A percentile compares a stretch with the other conserved stretches of the same genome.
Evolutionary conservation across 2,797 vertebrate genomes (phyloP).

Genomic region (Morelia viridis): DNA sequence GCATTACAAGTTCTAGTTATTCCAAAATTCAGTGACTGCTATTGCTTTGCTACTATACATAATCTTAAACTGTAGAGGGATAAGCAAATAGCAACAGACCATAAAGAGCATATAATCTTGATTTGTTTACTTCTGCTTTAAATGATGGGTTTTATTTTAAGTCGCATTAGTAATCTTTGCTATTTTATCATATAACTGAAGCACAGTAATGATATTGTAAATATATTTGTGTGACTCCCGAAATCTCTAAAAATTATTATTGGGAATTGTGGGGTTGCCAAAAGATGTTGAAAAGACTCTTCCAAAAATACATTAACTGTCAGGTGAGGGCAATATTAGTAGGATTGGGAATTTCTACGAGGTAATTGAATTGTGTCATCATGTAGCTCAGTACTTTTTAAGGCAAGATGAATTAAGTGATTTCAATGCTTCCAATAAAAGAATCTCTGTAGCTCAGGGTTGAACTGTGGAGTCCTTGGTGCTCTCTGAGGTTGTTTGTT

Average conservation of each 20-base stretch:
- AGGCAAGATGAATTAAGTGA: not conserved
- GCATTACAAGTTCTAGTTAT: not conserved
- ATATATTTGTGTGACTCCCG: not conserved
- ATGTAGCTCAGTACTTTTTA: not conserved
- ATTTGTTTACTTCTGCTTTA: not conserved
- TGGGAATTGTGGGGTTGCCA: not conserved
- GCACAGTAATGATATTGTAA: not conserved
- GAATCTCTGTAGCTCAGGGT: not conserved
- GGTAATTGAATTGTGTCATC: not conserved
- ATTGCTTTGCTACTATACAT: not conserved
- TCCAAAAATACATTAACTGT: not conserved
- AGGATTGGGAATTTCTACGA: not conserved
- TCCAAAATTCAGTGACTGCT: not conserved
- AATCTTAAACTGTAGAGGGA: not conserved
- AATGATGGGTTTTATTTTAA: not conserved
- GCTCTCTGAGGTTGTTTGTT: not conserved
- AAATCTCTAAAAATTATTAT: not conserved
- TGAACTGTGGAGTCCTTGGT: not conserved
- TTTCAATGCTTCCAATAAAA: not conserved
- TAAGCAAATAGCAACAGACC: not conserved
- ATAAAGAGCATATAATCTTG: not conserved
- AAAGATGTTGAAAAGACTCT: not conserved
- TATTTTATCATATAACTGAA: not conserved
- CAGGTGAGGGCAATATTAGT: not conserved
- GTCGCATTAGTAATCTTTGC: no score